Evolutionary conservation across 2,113 vertebrate species (phyloP).

Genomic region (Lagopus leucura): DNA sequence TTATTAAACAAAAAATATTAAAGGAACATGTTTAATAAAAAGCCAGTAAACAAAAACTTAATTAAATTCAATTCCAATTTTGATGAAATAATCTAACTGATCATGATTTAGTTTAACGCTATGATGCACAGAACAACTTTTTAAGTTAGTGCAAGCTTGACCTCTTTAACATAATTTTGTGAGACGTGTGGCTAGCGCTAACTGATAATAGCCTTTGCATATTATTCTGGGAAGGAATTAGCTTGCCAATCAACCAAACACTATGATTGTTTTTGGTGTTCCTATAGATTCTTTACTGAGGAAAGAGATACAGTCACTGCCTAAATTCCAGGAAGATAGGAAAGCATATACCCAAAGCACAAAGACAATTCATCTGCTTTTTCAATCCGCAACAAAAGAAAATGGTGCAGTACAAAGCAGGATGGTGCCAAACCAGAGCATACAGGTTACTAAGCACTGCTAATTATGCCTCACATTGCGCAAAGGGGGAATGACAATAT

Average conservation of each 20-base stretch:
- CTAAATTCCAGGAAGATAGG: neutral
- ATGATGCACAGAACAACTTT: neutral
- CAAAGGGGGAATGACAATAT: neutral
- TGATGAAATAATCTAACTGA: neutral
- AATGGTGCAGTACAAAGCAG: neutral
- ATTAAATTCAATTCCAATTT: neutral
- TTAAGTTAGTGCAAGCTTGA: neutral
- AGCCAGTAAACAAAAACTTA: neutral
- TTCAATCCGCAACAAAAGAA: neutral
- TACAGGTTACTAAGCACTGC: neutral
- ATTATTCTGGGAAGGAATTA: neutral
- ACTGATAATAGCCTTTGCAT: neutral
- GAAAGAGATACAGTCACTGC: neutral
- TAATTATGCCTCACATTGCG: neutral
- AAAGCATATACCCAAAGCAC: neutral
- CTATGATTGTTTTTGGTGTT: neutral
- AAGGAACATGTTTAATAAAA: neutral
- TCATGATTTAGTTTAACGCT: neutral
- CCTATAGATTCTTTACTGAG: neutral
- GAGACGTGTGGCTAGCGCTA: neutral
- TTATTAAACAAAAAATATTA: neutral
- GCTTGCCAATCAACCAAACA: neutral
- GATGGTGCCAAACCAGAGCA: neutral
- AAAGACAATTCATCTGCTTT: neutral
- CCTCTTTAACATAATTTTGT: neutral